Evolutionary conservation across 2,113 vertebrate species (phyloP).

Genomic region (Hylia prasina): DNA sequence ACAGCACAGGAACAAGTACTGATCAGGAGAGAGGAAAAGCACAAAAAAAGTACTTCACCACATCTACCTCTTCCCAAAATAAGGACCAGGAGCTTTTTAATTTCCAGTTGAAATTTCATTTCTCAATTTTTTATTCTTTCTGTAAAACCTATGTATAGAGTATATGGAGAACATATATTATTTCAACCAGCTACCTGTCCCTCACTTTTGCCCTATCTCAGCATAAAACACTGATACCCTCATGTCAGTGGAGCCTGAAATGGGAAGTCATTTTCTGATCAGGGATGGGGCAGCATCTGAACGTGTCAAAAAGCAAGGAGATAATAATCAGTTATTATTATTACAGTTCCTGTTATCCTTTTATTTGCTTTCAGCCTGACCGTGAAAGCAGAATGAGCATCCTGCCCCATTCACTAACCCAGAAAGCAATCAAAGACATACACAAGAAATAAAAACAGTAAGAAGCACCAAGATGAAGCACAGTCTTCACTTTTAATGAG

Average conservation of each 20-base stretch:
- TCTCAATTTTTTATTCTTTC: neutral
- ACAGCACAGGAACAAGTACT: neutral
- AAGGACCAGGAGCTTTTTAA: neutral
- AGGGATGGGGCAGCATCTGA: neutral
- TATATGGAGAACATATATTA: neutral
- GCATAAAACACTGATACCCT: neutral
- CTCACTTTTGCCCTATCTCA: neutral
- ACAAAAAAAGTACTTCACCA: neutral
- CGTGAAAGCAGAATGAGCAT: neutral
- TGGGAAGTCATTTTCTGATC: neutral
- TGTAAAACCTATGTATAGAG: neutral
- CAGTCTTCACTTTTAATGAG: neutral
- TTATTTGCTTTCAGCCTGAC: neutral
- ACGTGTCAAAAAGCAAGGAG: neutral
- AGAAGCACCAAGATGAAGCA: neutral
- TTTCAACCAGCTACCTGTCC: neutral
- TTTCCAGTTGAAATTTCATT: neutral
- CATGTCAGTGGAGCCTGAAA: neutral
- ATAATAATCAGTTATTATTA: neutral
- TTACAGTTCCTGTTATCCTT: neutral
- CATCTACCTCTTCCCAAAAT: neutral
- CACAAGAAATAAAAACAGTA: neutral
- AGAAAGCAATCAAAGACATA: neutral
- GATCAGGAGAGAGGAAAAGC: neutral
- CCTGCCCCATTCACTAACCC: neutral